Conservation (phyloP, 2,113 vertebrate genomes). For the Mugil cephalus region DNA sequence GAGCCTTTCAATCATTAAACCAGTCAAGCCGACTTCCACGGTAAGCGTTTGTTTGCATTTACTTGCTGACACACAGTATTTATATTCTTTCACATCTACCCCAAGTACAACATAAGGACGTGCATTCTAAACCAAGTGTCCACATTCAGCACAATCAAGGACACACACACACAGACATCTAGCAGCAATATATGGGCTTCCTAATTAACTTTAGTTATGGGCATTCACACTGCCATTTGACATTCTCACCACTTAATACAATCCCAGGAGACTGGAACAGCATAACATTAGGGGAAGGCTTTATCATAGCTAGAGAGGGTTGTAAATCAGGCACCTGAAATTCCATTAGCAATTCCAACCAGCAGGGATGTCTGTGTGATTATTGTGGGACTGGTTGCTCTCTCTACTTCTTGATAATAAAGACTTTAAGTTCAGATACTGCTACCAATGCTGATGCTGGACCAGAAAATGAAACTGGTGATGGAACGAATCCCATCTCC, state of each 20-base stretch:
- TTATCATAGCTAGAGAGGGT: slow-evolving; percentile 38
- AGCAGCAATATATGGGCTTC: slow-evolving; percentile 42
- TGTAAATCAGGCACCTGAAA: slow-evolving; percentile 75
- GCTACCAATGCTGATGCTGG: slow-evolving; percentile 25
- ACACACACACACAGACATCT: slow-evolving; percentile 21
- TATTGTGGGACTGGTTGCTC: slow-evolving; percentile 41
- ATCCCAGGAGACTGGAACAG: slow-evolving; percentile 54
- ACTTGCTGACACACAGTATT: background rate
- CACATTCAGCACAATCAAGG: slow-evolving; percentile 12
- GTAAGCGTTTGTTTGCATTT: background rate
- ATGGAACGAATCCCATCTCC: slow-evolving; percentile 18
- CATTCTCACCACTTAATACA: slow-evolving; percentile 62
- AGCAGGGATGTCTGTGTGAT: slow-evolving; percentile 60
- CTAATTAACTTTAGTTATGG: slow-evolving; percentile 72
- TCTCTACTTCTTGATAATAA: slow-evolving; percentile 58
- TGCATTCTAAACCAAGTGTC: background rate
- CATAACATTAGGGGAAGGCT: slow-evolving; percentile 60
- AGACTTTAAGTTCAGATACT: slow-evolving; percentile 41
- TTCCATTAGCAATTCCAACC: slow-evolving; percentile 65
- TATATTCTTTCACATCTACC: slow-evolving; percentile 7
- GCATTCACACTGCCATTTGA: slow-evolving; percentile 58
- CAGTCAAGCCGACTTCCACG: background rate
- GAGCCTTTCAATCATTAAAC: background rate
- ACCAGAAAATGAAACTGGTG: slow-evolving; percentile 19
- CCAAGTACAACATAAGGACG: background rate